These are phyloP conservation scores for Sitta carolinensis DNA, from an alignment of 2,797 vertebrate genomes.

Conservation along the genomic window DNA sequence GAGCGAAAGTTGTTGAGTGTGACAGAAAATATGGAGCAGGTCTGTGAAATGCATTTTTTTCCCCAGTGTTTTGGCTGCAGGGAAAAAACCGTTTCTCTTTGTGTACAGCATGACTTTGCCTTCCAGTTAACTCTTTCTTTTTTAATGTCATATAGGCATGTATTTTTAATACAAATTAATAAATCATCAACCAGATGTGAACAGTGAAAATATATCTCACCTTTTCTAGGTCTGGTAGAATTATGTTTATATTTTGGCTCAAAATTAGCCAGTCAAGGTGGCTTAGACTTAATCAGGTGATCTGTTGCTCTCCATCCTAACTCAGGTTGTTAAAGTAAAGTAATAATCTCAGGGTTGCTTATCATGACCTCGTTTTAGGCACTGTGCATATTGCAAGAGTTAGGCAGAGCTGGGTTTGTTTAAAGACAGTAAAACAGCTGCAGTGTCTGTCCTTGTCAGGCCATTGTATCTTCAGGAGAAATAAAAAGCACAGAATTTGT, in stretches of 20 bases:
- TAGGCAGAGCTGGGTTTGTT: background rate
- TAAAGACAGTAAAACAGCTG: background rate
- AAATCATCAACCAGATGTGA: background rate
- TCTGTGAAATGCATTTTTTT: background rate
- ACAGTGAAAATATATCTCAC: background rate
- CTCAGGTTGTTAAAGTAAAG: background rate
- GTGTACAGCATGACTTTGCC: background rate
- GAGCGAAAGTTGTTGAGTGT: background rate
- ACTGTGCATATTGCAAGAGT: background rate
- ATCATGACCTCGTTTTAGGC: background rate
- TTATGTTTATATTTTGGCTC: background rate
- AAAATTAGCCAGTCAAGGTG: background rate
- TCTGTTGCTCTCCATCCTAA: background rate
- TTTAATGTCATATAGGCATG: background rate
- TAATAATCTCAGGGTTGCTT: background rate
- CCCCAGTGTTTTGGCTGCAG: background rate
- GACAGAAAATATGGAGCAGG: background rate
- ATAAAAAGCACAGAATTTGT: background rate
- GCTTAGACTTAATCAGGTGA: background rate
- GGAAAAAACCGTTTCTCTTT: background rate
- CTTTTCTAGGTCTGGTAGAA: background rate
- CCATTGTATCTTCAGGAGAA: background rate
- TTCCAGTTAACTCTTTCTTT: background rate
- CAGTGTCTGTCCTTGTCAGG: conserved; percentile 15
- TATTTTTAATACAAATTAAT: background rate